These are phyloP conservation scores for Danaus chrysippus DNA, from an alignment of 2,888 invertebrate species.

Conservation along the genomic window DNA sequence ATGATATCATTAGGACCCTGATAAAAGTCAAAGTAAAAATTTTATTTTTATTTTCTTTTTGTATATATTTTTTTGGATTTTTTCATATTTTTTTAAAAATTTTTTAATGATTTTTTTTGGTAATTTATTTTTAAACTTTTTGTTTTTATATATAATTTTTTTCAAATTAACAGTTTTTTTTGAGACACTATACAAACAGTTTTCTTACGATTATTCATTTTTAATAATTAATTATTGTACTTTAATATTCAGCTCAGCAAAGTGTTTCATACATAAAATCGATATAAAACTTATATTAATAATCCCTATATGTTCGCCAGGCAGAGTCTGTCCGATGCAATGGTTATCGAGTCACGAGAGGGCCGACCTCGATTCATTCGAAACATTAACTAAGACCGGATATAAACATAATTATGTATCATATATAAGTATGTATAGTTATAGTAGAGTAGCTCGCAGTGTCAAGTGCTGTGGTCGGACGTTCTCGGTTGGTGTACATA, in stretches of 20 bases:
- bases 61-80: slow-evolving; percentile 44
- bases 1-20: slow-evolving; percentile 26
- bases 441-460: no score
- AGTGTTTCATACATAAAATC: slow-evolving; percentile 69
- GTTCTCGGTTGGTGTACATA: slow-evolving; percentile 26
- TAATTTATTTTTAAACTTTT: slow-evolving; percentile 42
- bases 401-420: no score
- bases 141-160: slow-evolving; percentile 47
- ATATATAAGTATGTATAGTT: no score
- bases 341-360: slow-evolving; percentile 34
- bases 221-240: slow-evolving; percentile 4
- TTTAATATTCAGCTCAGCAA: slow-evolving; percentile 54
- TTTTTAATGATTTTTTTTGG: slow-evolving; percentile 36
- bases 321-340: slow-evolving; percentile 43
- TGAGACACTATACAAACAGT: slow-evolving; percentile 68
- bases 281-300: slow-evolving; percentile 66
- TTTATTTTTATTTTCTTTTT: slow-evolving; percentile 42
- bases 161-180: slow-evolving; percentile 57
- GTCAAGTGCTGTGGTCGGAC: background rate
- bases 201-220: slow-evolving; percentile 62
- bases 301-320: slow-evolving; percentile 56
- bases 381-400: background rate
- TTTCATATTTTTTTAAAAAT: slow-evolving; percentile 29
- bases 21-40: slow-evolving; percentile 36
- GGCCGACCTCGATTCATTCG: slow-evolving; percentile 16